phyloP scores from a whole-genome alignment of 92 coral and sea anemone genomes.

The Bergia puertoricense region DNA sequence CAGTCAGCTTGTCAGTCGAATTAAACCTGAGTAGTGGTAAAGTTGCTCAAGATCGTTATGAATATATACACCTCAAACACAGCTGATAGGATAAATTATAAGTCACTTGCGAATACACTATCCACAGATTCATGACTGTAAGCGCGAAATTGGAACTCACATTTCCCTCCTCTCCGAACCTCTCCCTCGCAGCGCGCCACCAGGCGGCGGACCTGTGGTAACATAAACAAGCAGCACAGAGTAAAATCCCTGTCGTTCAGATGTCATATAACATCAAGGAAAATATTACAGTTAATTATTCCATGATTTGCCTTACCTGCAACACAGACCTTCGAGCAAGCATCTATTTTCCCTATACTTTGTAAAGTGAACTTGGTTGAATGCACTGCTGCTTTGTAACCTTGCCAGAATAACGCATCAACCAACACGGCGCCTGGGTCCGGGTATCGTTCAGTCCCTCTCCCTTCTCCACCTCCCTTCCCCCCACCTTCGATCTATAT shows the following conservation, averaged over 20 bases:
- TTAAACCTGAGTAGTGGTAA: too few relatives aligned
- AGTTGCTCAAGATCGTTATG: too few relatives aligned
- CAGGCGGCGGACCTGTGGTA: conserved; percentile 18
- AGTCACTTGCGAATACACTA: too few relatives aligned
- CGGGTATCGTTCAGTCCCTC: background rate
- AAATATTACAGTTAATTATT: background rate
- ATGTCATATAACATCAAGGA: background rate
- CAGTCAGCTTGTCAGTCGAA: too few relatives aligned
- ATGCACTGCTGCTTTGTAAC: conserved; percentile 26
- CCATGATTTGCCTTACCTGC: background rate
- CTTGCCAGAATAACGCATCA: background rate
- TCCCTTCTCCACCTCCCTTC: too few relatives aligned
- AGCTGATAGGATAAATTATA: too few relatives aligned
- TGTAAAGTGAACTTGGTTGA: background rate
- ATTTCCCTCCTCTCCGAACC: conserved; percentile 41
- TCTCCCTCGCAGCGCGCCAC: conserved; percentile 40
- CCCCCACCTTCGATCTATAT: too few relatives aligned
- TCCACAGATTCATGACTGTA: too few relatives aligned
- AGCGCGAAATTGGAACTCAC: background rate
- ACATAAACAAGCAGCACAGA: background rate
- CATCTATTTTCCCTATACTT: conserved; percentile 1
- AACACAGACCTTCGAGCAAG: conserved; percentile 30
- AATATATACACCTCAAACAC: too few relatives aligned
- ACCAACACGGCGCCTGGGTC: background rate
- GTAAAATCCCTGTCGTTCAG: background rate